Evolutionary conservation across 2,113 vertebrate genomes (phyloP), one percentile per base, ranked within the genome.

Genomic region (Nycticebus coucang): DNA sequence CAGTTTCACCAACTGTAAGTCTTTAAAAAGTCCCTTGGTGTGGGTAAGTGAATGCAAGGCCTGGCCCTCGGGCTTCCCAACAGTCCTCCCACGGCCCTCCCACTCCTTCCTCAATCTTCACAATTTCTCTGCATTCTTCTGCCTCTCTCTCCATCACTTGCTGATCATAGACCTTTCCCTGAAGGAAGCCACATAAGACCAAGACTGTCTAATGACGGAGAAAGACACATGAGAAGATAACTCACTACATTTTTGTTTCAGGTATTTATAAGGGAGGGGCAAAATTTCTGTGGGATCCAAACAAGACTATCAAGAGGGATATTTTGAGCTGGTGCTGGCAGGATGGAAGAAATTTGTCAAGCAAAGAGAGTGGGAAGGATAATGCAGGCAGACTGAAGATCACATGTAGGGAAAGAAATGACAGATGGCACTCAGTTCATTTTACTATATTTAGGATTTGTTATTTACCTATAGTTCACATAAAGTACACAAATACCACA

Each of bases 311-410:
- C 28, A 13, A 1, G 30, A 1, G 11, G 30, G 53, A 11, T 50
- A 9, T 14, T 8, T 35, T 28, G 93, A 87, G 45, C 4, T 30
- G 59, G 50, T 45, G 33, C 59, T 69, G 2, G 53, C 5, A 45
- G 77, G 53, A 28, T 1, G n/a, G 60, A 5, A 35, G 53, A 22
- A 22, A 14, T 26, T 26, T 64, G 35, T 69, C 62, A 77, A 37
- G 24, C 22, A 30, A 62, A 12, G 74, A 37, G 24, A 24, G 21
- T 1, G 14, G 0, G 26, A 7, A 68, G 14, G 30, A 11, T 15
- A 1, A 2, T 19, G 59, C 41, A 28, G n/a, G n/a, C 17, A 53
- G 55, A 45, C 1, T 0, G 15, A 33, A 14, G 64, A 33, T 18
- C 9, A 11, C 4, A 41, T 11, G 35, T 0, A 35, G 50, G 35